Percentiles rank a stretch among this genome's conserved stretches.
These are phyloP conservation scores for Sesamia inferens DNA, from an alignment of 2,888 invertebrate species.

Conservation along the genomic window DNA sequence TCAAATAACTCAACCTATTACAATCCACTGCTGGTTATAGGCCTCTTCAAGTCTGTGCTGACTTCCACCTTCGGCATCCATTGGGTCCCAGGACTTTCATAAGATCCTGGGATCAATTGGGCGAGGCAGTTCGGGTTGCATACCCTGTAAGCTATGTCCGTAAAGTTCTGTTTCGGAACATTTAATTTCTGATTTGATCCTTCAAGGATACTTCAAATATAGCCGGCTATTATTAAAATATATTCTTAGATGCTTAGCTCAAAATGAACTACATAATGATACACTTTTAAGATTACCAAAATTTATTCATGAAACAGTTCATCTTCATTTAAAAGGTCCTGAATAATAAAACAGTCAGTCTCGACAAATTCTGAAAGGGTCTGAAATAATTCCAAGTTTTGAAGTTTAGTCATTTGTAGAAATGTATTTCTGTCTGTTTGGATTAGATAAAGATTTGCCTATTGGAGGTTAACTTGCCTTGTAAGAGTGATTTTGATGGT, in stretches of 20 bases:
- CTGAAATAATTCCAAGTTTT: slow-evolving; percentile 36
- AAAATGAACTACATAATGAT: slow-evolving; percentile 23
- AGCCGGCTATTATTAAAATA: not conserved
- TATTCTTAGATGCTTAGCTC: not conserved
- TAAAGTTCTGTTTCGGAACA: not conserved
- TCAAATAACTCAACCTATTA: too few species aligned
- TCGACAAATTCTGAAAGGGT: slow-evolving; percentile 39
- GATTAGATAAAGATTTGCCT: slow-evolving; percentile 2
- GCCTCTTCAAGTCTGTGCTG: too few species aligned
- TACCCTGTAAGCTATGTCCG: not conserved
- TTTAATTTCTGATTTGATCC: not conserved
- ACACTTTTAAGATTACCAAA: slow-evolving; percentile 27
- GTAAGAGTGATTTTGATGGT: not conserved
- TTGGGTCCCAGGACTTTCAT: too few species aligned
- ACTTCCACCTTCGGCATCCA: too few species aligned
- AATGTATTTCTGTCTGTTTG: slow-evolving; percentile 18
- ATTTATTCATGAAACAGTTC: slow-evolving; percentile 37
- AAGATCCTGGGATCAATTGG: too few species aligned
- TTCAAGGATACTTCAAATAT: not conserved
- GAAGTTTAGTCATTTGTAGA: slow-evolving; percentile 25
- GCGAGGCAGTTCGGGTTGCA: not conserved
- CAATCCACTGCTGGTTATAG: too few species aligned
- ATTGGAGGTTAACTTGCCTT: not conserved
- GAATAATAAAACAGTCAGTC: slow-evolving; percentile 38
- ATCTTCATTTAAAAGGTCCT: slow-evolving; percentile 32